phyloP scores from a whole-genome alignment of 2,888 invertebrate genomes.

The Pheosia gnoma region DNA sequence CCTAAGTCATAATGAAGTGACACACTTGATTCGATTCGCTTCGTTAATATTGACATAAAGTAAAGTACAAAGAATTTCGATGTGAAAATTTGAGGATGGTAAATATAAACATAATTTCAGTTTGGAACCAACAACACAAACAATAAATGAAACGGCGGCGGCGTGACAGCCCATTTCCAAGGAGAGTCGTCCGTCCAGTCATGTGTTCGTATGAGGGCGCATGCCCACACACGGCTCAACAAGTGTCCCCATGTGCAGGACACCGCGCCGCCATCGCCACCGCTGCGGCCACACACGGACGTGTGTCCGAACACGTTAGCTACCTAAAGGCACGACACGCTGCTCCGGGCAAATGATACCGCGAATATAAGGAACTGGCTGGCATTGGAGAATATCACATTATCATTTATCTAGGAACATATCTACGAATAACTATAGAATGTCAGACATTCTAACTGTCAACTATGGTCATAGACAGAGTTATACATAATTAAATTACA shows the following conservation, averaged over 20 bases:
- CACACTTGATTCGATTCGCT: not conserved
- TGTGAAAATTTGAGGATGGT: not conserved
- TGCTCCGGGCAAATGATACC: too few relatives aligned
- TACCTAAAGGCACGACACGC: too few relatives aligned
- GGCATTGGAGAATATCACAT: too few relatives aligned
- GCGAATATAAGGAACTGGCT: too few relatives aligned
- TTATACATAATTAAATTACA: too few relatives aligned
- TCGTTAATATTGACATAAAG: not conserved
- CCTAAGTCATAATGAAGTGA: not conserved
- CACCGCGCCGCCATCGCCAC: conserved; percentile 28
- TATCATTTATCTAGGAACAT: too few relatives aligned
- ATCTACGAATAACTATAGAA: too few relatives aligned
- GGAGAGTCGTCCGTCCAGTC: conserved; percentile 13
- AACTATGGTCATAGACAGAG: too few relatives aligned
- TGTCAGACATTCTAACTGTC: too few relatives aligned
- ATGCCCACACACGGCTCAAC: conserved; percentile 71
- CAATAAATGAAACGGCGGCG: not conserved
- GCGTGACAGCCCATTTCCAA: not conserved
- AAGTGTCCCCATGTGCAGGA: conserved; percentile 77
- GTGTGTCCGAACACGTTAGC: not conserved
- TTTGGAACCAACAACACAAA: not conserved
- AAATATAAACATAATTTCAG: too few relatives aligned
- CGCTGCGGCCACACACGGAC: conserved; percentile 15
- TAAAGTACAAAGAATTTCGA: not conserved
- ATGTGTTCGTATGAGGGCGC: conserved; percentile 51